Evolutionary conservation across 53 echinoderm and acorn worm species (phyloP), one percentile per base, ranked within the genome.

Genomic region (Echinarachnius parma): DNA sequence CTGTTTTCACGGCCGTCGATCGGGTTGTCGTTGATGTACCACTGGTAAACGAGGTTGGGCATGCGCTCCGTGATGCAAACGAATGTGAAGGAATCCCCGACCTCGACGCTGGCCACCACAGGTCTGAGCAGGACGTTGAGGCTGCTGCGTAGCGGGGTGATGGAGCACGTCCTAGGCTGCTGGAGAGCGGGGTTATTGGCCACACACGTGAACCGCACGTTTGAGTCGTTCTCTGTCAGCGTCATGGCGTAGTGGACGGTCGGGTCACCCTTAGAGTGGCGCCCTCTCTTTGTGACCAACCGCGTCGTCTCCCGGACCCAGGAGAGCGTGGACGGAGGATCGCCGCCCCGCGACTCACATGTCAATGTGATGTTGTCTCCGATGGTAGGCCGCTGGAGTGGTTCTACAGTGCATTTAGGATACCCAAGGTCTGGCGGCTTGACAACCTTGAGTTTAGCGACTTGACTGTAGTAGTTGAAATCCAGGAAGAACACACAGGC

Each of bases 341-440:
- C 80, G 0, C 93, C 93, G 1, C 93, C 93, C 5, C 62, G 64
- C 2, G 93, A 93, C n/a, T 89, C 89, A 34, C 93, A 93, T n/a
- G 47, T 35, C 61, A 93, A 63, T 0, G 89, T 89, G 34, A 93
- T 76, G 57, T 75, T 84, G 66, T 93, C 93, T 20, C 93, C 89
- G 15, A 87, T 46, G 2, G 49, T 60, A 20, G 80, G 45, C 20
- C 77, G 80, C 21, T 49, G 27, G 2, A 77, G 45, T 3, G 92
- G 92, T 5, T 77, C 77, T 3, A 87, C 76, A 0, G 70, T 22
- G 35, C 92, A 92, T 15, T 62, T 48, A 18, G 92, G 92, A 50
- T 80, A 87, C 18, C 87, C 80, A 3, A 47, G 59, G 50, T 80
- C 77, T 0, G 92, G 92, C 8, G 92, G 92, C 10, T 69, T 80